Base-by-base conservation (phyloP, 2,888 invertebrate genomes). In the Dynastes hyllus region DNA sequence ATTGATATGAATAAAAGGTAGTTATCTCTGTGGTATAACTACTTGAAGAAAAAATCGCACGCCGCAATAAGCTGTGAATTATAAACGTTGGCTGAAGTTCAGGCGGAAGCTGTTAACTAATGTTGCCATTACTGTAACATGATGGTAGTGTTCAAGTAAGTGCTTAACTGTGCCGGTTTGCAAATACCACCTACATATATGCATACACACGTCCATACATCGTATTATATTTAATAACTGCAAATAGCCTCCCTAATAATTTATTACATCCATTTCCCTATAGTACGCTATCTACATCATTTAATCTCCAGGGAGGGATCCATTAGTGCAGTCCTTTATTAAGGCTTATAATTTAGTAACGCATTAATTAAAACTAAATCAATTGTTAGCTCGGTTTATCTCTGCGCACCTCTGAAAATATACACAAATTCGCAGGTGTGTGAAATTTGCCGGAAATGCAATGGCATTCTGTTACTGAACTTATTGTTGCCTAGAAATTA, bases 221-320 rank as follows among this genome's bases (percentile, higher is more conserved):
- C 22, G 67, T 67, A 45, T 67, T 70, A 55, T 71, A 58, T 71
- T 55, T 71, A 71, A 71, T 71, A 71, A 32, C 71, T 71, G 71
- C 55, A 71, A 22, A 55, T 55, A 67, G 45, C 45, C 22, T 50
- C 4, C 16, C 40, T 40, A 22, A 45, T 40, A 71, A 71, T 55
- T 71, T 32, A 71, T 45, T 71, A 71, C 29, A 58, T 55, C 55
- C 55, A 55, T 71, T 71, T 71, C 53, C 71, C 53, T 13, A 55
- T 32, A 32, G 55, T 32, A 71, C 13, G 16, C 50, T 71, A 71
- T 71, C 55, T 71, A 55, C 32, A 53, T 27, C 55, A 37, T 71
- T 71, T 71, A 71, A 71, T 71, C 53, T 55, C 53, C 53, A 32
- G 29, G 55, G 32, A 16, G 13, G 50, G 32, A 32, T 71, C 71